A percentile compares a stretch with the other conserved stretches of the same genome.
Conservation (phyloP, 1,140 invertebrate genomes). For the Drosophila mojavensis region DNA sequence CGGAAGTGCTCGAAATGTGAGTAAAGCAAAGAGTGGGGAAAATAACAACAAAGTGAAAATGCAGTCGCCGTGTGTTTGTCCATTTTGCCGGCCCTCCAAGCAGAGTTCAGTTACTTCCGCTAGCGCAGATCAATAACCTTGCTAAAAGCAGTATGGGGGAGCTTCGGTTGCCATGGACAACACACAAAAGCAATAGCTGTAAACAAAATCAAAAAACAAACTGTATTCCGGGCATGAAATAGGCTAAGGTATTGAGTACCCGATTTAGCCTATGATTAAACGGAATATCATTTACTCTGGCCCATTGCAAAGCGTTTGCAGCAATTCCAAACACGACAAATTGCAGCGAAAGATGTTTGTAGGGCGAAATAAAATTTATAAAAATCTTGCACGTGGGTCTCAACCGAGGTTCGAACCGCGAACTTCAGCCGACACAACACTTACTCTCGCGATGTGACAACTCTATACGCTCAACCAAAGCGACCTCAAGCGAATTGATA, state of each 20-base stretch:
- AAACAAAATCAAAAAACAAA: constrained; percentile 31
- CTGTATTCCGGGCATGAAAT: constrained; percentile 82
- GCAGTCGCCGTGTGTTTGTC: constrained; percentile 21
- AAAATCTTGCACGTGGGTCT: not conserved
- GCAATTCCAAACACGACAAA: constrained; percentile 70
- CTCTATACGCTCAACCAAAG: constrained; percentile 51
- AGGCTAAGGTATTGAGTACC: constrained; percentile 75
- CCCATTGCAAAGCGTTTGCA: constrained; percentile 51
- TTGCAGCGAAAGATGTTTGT: constrained; percentile 58
- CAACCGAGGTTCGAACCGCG: constrained; percentile 45
- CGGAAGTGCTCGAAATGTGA: constrained; percentile 13
- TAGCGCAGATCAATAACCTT: constrained; percentile 69
- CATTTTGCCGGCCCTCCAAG: constrained; percentile 23
- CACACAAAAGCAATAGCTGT: constrained; percentile 1
- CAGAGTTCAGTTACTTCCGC: constrained; percentile 27
- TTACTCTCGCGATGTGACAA: not conserved
- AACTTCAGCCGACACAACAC: not conserved
- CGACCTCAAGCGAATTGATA: not conserved
- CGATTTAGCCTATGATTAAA: constrained; percentile 78
- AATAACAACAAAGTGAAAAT: constrained; percentile 71
- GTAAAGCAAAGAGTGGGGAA: constrained; percentile 5
- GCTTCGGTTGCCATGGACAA: constrained; percentile 49
- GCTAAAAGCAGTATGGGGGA: not conserved
- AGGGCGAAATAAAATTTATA: constrained; percentile 41
- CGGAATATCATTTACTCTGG: constrained; percentile 65